A percentile compares a stretch with the other conserved stretches of the same genome.
Evolutionary conservation across 2,888 invertebrate species (phyloP).

Genomic region (Unio pictorum): DNA sequence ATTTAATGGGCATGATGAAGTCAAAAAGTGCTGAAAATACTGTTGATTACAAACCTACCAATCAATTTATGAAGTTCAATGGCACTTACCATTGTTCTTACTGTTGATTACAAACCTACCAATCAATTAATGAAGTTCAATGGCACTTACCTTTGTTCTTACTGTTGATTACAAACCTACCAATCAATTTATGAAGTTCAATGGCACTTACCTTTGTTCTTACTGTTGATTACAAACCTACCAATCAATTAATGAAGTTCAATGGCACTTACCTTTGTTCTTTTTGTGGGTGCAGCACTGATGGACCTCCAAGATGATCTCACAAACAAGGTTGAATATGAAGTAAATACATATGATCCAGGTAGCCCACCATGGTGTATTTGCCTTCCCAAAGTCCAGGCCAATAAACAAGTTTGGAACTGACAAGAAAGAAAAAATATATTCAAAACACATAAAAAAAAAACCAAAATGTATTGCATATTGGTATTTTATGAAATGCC

Average conservation of each 20-base stretch:
- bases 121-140: too few species aligned
- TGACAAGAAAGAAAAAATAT: slow-evolving; percentile 72
- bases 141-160: too few species aligned
- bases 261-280: slow-evolving; percentile 60
- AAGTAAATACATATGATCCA: slow-evolving; percentile 92
- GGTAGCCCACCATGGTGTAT: slow-evolving; percentile 88
- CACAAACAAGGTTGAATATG: slow-evolving; percentile 89
- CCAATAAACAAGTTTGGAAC: slow-evolving; percentile 96
- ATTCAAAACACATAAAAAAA: not conserved
- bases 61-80: too few species aligned
- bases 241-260: too few species aligned
- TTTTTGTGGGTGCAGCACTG: slow-evolving; percentile 70
- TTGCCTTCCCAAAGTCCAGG: slow-evolving; percentile 87
- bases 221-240: slow-evolving; percentile 12
- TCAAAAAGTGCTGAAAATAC: too few species aligned
- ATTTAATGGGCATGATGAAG: too few species aligned
- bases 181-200: too few species aligned
- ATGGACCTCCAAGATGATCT: slow-evolving; percentile 79
- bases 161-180: too few species aligned
- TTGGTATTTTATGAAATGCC: not conserved
- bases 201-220: slow-evolving; percentile 63
- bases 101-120: too few species aligned
- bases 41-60: too few species aligned
- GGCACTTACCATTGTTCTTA: too few species aligned
- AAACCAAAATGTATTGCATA: not conserved